phyloP scores from a whole-genome alignment of 2,113 vertebrate species.

The Takifugu flavidus region DNA sequence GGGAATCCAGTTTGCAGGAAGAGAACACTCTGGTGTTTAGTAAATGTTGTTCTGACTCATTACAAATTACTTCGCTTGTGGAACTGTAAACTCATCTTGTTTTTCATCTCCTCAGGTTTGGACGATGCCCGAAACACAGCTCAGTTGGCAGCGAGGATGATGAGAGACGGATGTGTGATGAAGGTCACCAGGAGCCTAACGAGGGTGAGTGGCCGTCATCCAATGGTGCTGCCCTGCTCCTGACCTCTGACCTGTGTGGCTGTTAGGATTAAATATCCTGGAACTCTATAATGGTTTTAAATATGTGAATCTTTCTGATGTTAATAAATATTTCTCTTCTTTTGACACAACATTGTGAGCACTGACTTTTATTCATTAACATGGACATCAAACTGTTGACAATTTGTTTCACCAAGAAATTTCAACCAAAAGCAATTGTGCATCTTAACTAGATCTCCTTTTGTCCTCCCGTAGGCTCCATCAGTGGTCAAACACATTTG shows the following conservation, averaged over 20 bases:
- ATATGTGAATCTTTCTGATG: not conserved
- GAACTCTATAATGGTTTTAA: not conserved
- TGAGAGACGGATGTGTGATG: constrained; percentile 88
- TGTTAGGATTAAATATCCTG: too few species aligned
- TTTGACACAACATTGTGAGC: not conserved
- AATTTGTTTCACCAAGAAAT: too few species aligned
- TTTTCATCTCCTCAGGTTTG: constrained; percentile 73
- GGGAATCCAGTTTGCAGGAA: constrained; percentile 87
- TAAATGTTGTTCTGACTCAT: not conserved
- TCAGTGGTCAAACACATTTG: constrained; percentile 33
- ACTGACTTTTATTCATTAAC: not conserved
- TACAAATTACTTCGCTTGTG: not conserved
- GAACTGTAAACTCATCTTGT: not conserved
- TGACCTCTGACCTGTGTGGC: not conserved
- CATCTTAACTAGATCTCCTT: constrained; percentile 8
- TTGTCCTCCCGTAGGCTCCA: constrained; percentile 40
- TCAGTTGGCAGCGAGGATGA: constrained; percentile 85
- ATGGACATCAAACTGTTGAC: too few species aligned
- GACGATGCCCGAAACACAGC: constrained; percentile 94
- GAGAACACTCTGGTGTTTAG: constrained; percentile 87
- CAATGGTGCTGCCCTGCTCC: constrained; percentile 10
- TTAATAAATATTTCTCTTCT: constrained; percentile 26
- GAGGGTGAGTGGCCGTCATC: constrained; percentile 81
- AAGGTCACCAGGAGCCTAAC: constrained; percentile 83
- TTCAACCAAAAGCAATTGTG: not conserved